Evolutionary conservation across 2,888 invertebrate species (phyloP).

Genomic region (Anodontia alba): DNA sequence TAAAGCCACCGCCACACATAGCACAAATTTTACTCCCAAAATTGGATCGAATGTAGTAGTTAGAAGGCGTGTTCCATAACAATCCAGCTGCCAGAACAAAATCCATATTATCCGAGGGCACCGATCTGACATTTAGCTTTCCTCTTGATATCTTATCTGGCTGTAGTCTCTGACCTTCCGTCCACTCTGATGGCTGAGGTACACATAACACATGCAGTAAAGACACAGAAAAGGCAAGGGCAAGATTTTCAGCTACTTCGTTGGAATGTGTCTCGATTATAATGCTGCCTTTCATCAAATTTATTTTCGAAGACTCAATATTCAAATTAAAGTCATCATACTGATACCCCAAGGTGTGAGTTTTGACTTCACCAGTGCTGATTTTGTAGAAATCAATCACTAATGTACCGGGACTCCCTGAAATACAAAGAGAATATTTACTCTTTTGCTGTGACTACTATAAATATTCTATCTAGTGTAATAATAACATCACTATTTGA

Average conservation of each 20-base stretch:
- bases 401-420: slow-evolving; percentile 77
- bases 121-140: not conserved
- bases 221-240: slow-evolving; percentile 84
- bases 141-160: too few relatives aligned
- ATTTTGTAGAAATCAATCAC: slow-evolving; percentile 66
- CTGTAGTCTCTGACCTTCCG: slow-evolving; percentile 51
- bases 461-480: too few relatives aligned
- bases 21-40: slow-evolving; percentile 23
- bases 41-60: slow-evolving; percentile 66
- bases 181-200: slow-evolving; percentile 80
- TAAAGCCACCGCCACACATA: not conserved
- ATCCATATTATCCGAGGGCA: slow-evolving; percentile 73
- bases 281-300: slow-evolving; percentile 65
- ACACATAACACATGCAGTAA: slow-evolving; percentile 86
- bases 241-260: slow-evolving; percentile 85
- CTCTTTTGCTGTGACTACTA: too few relatives aligned
- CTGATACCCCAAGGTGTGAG: slow-evolving; percentile 42
- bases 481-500: too few relatives aligned
- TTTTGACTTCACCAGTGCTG: slow-evolving; percentile 8
- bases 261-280: slow-evolving; percentile 49
- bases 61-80: slow-evolving; percentile 80
- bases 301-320: slow-evolving; percentile 50
- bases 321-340: slow-evolving; percentile 30
- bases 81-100: slow-evolving; percentile 85
- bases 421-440: too few relatives aligned